Percentiles rank a stretch among this genome's conserved stretches.
phyloP scores from a whole-genome alignment of 2,113 vertebrate species.

The Cololabis saira region DNA sequence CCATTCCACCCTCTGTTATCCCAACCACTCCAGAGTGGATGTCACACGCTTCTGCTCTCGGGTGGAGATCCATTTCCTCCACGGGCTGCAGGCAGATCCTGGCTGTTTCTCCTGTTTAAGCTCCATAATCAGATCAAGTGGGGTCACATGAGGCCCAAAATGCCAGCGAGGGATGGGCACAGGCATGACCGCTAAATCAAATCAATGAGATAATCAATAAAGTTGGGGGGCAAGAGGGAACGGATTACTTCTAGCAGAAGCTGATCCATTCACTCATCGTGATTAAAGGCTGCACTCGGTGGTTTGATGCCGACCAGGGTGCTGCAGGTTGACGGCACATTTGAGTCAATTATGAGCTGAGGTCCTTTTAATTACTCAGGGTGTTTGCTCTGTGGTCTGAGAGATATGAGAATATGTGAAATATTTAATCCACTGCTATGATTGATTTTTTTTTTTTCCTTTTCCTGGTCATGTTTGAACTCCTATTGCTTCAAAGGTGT shows the following conservation, averaged over 20 bases:
- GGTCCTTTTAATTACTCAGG: slow-evolving; percentile 56
- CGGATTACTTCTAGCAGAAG: slow-evolving; percentile 68
- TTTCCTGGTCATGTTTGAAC: slow-evolving; percentile 3
- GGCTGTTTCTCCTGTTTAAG: slow-evolving; percentile 21
- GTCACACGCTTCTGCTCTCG: too few relatives aligned
- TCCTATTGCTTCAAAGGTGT: background rate
- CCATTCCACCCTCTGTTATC: too few relatives aligned
- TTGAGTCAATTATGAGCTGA: slow-evolving; percentile 60
- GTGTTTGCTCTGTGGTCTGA: slow-evolving; percentile 25
- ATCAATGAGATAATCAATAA: slow-evolving; percentile 75
- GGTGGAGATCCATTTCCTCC: too few relatives aligned
- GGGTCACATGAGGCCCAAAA: slow-evolving; percentile 39
- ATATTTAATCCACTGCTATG: slow-evolving; percentile 21
- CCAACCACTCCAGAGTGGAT: too few relatives aligned
- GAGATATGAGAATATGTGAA: slow-evolving; percentile 17
- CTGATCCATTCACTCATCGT: slow-evolving; percentile 57
- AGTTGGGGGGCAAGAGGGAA: slow-evolving; percentile 43
- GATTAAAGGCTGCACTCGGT: slow-evolving; percentile 61
- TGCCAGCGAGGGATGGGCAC: slow-evolving; percentile 47
- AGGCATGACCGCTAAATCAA: slow-evolving; percentile 62
- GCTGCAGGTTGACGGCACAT: slow-evolving; percentile 44
- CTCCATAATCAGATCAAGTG: slow-evolving; percentile 60
- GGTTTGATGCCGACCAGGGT: slow-evolving; percentile 24
- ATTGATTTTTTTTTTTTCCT: slow-evolving; percentile 19
- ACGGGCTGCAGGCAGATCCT: too few relatives aligned